Conservation (phyloP, 2,113 vertebrate genomes). For the Urocynchramus pylzowi region DNA sequence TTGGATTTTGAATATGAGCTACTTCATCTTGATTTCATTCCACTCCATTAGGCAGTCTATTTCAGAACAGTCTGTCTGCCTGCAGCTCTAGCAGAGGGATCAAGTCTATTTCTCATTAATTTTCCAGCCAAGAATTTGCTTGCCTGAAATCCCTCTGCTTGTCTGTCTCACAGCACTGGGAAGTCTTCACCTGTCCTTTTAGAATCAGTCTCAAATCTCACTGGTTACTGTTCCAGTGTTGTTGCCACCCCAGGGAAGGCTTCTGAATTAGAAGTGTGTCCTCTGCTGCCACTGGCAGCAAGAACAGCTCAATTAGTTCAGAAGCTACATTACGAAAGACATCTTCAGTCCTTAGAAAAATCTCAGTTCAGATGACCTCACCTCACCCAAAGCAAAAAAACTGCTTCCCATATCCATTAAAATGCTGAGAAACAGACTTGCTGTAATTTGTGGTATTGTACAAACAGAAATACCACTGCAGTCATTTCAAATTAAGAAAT, state of each 20-base stretch:
- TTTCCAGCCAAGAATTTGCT: background rate
- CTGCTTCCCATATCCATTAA: background rate
- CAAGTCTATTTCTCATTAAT: background rate
- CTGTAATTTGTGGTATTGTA: constrained; percentile 2
- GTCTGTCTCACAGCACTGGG: background rate
- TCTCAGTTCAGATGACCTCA: constrained; percentile 13
- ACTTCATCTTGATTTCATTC: constrained; percentile 17
- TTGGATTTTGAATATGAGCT: background rate
- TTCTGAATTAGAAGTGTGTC: background rate
- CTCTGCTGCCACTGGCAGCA: constrained; percentile 15
- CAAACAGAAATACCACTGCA: background rate
- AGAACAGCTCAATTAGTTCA: constrained; percentile 24
- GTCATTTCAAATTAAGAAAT: background rate
- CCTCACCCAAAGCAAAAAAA: constrained; percentile 12
- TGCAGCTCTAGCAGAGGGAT: background rate
- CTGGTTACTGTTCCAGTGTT: background rate
- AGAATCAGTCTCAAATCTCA: background rate
- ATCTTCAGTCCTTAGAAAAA: background rate
- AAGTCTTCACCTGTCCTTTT: background rate
- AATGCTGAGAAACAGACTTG: background rate
- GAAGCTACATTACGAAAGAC: background rate
- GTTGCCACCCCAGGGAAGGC: background rate
- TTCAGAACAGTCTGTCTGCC: background rate
- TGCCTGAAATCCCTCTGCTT: background rate
- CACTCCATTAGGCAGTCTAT: background rate